These are phyloP conservation scores for Danio albolineatus DNA, from an alignment of 2,797 vertebrate species.

Conservation along the genomic window DNA sequence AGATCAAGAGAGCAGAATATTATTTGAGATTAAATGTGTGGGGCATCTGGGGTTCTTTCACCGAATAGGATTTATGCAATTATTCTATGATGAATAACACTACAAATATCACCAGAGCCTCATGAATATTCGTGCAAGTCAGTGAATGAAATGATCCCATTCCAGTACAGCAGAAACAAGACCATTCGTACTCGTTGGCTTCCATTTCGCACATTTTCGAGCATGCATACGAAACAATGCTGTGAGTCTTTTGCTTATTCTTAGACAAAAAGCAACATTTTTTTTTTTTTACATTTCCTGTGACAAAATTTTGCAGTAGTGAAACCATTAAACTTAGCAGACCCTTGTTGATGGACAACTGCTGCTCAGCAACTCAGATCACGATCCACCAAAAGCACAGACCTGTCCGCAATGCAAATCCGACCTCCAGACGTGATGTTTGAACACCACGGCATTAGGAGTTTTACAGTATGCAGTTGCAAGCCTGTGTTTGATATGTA, in stretches of 20 bases:
- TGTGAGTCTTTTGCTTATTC: constrained; percentile 60
- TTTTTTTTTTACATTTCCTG: constrained; percentile 69
- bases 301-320: constrained; percentile 71
- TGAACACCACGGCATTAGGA: constrained; percentile 5
- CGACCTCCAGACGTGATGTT: constrained; percentile 19
- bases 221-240: constrained; percentile 52
- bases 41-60: constrained; percentile 51
- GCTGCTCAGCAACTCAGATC: constrained; percentile 63
- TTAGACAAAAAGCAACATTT: constrained; percentile 61
- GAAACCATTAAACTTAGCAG: constrained; percentile 75
- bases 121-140: constrained; percentile 34
- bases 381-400: constrained; percentile 54
- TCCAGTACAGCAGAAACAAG: constrained; percentile 3
- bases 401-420: background rate
- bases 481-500: constrained; percentile 40
- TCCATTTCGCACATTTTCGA: background rate
- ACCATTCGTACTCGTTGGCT: background rate
- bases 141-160: constrained; percentile 36
- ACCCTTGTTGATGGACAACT: constrained; percentile 53
- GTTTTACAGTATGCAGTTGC: background rate
- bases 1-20: constrained; percentile 33
- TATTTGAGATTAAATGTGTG: constrained; percentile 43
- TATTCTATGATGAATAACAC: constrained; percentile 62
- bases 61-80: constrained; percentile 55
- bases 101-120: constrained; percentile 62